Evolutionary conservation across 2,888 invertebrate species (phyloP), one percentile per base, ranked within the genome.

Genomic region (Asteroscopus sphinx): DNA sequence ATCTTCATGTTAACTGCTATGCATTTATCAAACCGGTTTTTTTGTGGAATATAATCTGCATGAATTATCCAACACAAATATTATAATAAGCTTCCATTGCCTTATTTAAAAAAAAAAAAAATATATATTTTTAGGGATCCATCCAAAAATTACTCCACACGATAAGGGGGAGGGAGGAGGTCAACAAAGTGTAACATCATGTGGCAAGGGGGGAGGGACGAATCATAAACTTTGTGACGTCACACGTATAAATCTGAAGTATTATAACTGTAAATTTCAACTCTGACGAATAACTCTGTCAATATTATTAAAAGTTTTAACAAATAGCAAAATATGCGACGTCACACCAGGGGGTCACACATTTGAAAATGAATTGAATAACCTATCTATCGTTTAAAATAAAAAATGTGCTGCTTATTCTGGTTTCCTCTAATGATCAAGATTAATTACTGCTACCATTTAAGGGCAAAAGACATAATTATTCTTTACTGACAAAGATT

Each of bases 391-490:
- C n/a, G 16, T 6, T 15, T 8, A 8, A 32, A 32, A 1, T 32
- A 12, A 9, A 40, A 15, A 46, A 30, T 11, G 32, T 21, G n/a
- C 17, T 17, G 15, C 40, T 37, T 4, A 45, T 33, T 52, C 15
- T 7, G 3, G 37, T 39, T 42, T n/a, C 46, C 55, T 21, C 15
- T 15, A 16, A 7, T 35, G 25, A 44, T 44, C 13, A 47, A 60
- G 52, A 69, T 45, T 60, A 49, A 69, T 59, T 67, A 47, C 32
- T 7, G 1, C 17, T 21, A 53, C 58, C 56, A 45, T 66, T 49
- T 61, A 47, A 39, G 54, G 39, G 49, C 44, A 45, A 59, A 46
- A 48, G 9, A 25, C 8, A 30, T 47, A 40, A 52, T 45, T 39
- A 8, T 28, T 9, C 28, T 9, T 6, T 28, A 25, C 44, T 55